A percentile compares a stretch with the other conserved stretches of the same genome.
Evolutionary conservation across 37 sponge, comb jelly and placozoan genomes (phyloP).

Genomic region (Beroe forskalii): DNA sequence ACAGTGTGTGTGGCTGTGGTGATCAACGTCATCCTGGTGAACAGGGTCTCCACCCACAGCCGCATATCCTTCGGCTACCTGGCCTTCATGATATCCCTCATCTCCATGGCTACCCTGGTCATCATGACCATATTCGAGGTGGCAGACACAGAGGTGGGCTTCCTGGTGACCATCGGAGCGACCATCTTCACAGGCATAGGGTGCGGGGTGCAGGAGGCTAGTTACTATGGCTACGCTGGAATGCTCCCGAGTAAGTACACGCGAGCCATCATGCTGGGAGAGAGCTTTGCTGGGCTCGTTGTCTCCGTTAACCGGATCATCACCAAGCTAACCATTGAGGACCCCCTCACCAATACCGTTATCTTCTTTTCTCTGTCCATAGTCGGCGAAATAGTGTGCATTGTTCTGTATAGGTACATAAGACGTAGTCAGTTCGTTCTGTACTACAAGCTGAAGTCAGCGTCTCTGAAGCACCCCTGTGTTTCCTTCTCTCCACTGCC

Average conservation of each 20-base stretch:
- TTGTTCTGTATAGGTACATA: slow-evolving; percentile 72
- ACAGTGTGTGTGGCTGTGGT: slow-evolving; percentile 63
- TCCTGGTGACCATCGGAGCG: slow-evolving; percentile 26
- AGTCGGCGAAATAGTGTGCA: slow-evolving; percentile 74
- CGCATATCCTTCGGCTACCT: slow-evolving; percentile 78
- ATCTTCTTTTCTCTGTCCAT: slow-evolving; percentile 84
- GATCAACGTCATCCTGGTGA: slow-evolving; percentile 69
- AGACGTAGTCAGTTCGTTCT: slow-evolving; percentile 69
- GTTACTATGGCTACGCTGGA: slow-evolving; percentile 84
- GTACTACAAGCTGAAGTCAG: slow-evolving; percentile 59
- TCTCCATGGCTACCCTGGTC: slow-evolving; percentile 70
- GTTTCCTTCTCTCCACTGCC: slow-evolving; percentile 26
- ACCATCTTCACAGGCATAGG: slow-evolving; percentile 44
- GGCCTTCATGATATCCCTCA: slow-evolving; percentile 71
- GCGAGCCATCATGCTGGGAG: slow-evolving; percentile 82
- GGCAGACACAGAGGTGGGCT: background rate
- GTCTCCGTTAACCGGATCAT: slow-evolving; percentile 74
- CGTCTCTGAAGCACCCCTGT: background rate
- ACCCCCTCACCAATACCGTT: slow-evolving; percentile 70
- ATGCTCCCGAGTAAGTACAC: slow-evolving; percentile 79
- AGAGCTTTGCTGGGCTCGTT: slow-evolving; percentile 76
- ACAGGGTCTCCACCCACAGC: slow-evolving; percentile 68
- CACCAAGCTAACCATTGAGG: slow-evolving; percentile 71
- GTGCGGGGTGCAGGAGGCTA: slow-evolving; percentile 81
- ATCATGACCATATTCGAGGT: background rate